Percentiles rank a stretch among this genome's conserved stretches.
Evolutionary conservation across 2,888 invertebrate species (phyloP).

Genomic region (Scelioninae gen. 1): DNA sequence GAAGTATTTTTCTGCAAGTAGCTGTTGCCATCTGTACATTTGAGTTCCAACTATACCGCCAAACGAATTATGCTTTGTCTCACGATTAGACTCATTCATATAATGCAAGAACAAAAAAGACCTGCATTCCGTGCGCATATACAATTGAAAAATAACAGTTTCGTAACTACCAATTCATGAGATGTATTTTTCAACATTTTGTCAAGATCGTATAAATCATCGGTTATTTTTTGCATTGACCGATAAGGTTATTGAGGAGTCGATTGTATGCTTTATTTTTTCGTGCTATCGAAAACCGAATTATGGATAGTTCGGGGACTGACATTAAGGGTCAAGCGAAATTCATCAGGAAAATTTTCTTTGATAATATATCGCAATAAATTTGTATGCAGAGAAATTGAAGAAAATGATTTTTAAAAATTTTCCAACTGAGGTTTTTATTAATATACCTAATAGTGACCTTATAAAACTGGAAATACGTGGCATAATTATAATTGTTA

Average conservation of each 20-base stretch:
- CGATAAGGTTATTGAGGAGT: conserved; percentile 29
- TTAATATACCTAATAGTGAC: no score
- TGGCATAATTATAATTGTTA: no score
- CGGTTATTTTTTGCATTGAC: conserved; percentile 25
- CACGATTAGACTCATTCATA: neutral
- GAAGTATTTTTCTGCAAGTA: conserved; percentile 73
- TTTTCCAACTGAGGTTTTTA: no score
- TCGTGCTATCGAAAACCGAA: conserved; percentile 49
- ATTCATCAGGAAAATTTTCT: conserved; percentile 54
- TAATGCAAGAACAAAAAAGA: conserved; percentile 19
- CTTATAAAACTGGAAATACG: no score
- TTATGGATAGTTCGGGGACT: conserved; percentile 16
- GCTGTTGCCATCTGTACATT: conserved; percentile 80
- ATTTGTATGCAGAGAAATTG: neutral
- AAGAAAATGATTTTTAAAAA: neutral
- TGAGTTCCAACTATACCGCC: conserved; percentile 30
- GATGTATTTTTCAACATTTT: conserved; percentile 45
- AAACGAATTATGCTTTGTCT: conserved; percentile 45
- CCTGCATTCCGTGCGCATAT: neutral
- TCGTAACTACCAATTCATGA: conserved; percentile 12
- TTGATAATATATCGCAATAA: conserved; percentile 34
- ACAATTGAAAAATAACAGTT: conserved; percentile 22
- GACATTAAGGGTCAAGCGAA: conserved; percentile 54
- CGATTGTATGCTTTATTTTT: conserved; percentile 51
- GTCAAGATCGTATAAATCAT: conserved; percentile 61